phyloP scores from a whole-genome alignment of 2,797 vertebrate species.

The Girardinus metallicus region DNA sequence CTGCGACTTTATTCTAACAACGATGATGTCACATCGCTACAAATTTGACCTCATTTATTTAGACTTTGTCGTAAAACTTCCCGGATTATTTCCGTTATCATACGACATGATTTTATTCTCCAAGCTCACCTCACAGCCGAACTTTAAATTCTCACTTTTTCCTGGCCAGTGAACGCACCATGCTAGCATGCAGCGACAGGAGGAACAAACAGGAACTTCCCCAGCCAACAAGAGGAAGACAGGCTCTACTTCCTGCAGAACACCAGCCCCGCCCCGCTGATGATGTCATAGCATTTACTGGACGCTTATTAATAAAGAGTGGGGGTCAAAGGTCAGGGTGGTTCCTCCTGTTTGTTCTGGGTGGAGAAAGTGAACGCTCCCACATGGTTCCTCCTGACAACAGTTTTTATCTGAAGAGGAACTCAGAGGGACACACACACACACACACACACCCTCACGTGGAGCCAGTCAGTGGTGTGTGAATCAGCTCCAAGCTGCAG shows the following conservation, averaged over 20 bases:
- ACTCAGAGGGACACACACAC: too few species aligned
- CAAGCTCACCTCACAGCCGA: too few species aligned
- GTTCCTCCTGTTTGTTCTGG: constrained; percentile 4
- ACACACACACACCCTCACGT: too few species aligned
- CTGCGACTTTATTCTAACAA: too few species aligned
- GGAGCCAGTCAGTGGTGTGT: neutral
- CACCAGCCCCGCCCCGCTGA: neutral
- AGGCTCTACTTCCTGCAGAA: neutral
- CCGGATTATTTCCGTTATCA: too few species aligned
- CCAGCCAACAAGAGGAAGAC: neutral
- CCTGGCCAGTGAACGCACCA: too few species aligned
- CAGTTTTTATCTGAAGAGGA: neutral
- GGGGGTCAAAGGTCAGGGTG: constrained; percentile 5
- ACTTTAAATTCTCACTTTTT: too few species aligned
- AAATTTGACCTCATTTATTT: too few species aligned
- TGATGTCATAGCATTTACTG: neutral
- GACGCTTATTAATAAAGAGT: neutral
- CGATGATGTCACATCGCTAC: too few species aligned
- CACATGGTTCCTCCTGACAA: neutral
- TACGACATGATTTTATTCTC: too few species aligned
- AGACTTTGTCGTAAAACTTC: too few species aligned
- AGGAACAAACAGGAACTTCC: neutral
- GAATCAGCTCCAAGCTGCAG: neutral
- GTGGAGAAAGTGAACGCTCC: neutral
- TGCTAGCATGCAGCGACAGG: too few species aligned